Evolutionary conservation across 2,113 vertebrate species (phyloP).

Genomic region (Tachysurus vachellii): DNA sequence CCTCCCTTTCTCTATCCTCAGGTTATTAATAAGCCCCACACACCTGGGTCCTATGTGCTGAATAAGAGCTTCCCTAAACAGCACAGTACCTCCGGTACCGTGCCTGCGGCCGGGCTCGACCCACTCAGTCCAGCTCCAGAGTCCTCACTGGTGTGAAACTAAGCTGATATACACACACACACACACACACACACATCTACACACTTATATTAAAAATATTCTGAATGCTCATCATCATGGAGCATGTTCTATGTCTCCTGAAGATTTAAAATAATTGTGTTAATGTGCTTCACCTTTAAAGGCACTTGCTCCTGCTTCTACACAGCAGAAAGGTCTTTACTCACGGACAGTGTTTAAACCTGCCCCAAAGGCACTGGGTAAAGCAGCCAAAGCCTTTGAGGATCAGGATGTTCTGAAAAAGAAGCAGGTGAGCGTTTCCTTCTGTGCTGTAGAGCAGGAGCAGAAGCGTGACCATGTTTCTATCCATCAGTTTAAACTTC

Average conservation of each 20-base stretch:
- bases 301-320: slow-evolving; percentile 70
- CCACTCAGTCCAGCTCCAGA: slow-evolving; percentile 72
- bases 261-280: not conserved
- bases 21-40: slow-evolving; percentile 83
- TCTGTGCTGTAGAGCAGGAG: not conserved
- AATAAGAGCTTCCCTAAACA: slow-evolving; percentile 89
- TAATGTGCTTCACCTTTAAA: slow-evolving; percentile 51
- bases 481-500: not conserved
- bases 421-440: slow-evolving; percentile 81
- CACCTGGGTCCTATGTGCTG: slow-evolving; percentile 85
- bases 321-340: slow-evolving; percentile 82
- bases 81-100: slow-evolving; percentile 63
- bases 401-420: slow-evolving; percentile 91
- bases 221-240: slow-evolving; percentile 11
- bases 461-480: slow-evolving; percentile 2
- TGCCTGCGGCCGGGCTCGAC: slow-evolving; percentile 68
- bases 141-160: slow-evolving; percentile 70
- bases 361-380: slow-evolving; percentile 78
- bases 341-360: slow-evolving; percentile 79
- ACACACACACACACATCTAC: too few species aligned
- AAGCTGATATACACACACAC: not conserved
- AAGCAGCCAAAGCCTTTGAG: slow-evolving; percentile 82
- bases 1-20: slow-evolving; percentile 49
- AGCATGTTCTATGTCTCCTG: not conserved
- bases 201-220: not conserved